These are phyloP conservation scores for Rhysida immarginata DNA, from an alignment of 1,140 invertebrate species.

Conservation along the genomic window DNA sequence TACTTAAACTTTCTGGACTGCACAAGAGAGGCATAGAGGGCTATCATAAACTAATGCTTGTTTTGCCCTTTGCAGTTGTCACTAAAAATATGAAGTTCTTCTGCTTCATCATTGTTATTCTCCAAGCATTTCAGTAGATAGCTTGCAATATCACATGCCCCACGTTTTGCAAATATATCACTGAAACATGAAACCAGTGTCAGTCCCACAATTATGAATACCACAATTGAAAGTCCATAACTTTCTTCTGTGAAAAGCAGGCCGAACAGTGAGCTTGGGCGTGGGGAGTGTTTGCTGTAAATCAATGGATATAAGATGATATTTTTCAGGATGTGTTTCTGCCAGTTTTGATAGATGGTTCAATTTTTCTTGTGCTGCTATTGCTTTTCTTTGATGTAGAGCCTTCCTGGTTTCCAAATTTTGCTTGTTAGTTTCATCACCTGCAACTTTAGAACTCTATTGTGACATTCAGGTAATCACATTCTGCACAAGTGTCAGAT, in stretches of 20 bases:
- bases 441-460: neutral
- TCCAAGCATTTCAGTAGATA: conserved; percentile 4
- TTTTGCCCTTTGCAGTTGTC: conserved; percentile 1
- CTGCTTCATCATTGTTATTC: neutral
- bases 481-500: too few species aligned
- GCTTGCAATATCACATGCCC: neutral
- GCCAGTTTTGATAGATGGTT: neutral
- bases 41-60: conserved; percentile 10
- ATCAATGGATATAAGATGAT: neutral
- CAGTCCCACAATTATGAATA: conserved; percentile 5
- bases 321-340: too few species aligned
- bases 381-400: too few species aligned
- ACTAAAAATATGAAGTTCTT: neutral
- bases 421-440: neutral
- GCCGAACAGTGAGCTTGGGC: too few species aligned
- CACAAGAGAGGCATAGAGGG: too few species aligned
- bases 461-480: neutral
- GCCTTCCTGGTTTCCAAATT: too few species aligned
- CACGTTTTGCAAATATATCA: neutral
- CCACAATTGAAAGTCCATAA: conserved; percentile 6
- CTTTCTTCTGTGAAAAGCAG: conserved; percentile 6
- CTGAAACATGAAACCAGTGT: neutral
- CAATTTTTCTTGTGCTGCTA: neutral
- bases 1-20: too few species aligned
- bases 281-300: conserved; percentile 7